Evolutionary conservation across 2,113 vertebrate genomes (phyloP), one percentile per base, ranked within the genome.

Genomic region (pig (Sus scrofa)): DNA sequence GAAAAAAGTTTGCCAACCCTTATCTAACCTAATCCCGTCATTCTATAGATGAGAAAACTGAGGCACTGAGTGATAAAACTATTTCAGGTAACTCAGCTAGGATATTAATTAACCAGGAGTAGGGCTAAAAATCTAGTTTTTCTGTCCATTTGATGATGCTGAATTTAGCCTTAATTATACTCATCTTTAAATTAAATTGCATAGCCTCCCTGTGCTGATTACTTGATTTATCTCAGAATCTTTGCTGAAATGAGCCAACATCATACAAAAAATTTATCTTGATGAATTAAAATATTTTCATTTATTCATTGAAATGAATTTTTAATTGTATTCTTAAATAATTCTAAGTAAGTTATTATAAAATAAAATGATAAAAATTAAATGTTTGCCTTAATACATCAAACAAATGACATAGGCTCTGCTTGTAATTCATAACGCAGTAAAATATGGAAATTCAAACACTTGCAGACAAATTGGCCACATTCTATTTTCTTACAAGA

Each of bases 331-430:
- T 95, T 44, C 95, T 84, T 85, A 95, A 96, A 84, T 34, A 77
- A 71, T 79, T 95, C 26, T 94, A 94, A 90, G 60, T n/a, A 96
- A 77, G n/a, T 63, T 96, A 97, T 30, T 84, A 73, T 37, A 95
- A 62, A 79, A 96, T 27, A 96, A 95, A 96, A 79, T 88, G 19
- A 37, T 86, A 65, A 87, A 94, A 96, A 89, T 93, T 89, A 86
- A 96, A 78, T 90, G 94, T 88, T 96, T 94, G 50, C 74, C 63
- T 94, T 88, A 81, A 86, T 58, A 71, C 13, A 93, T 95, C 73
- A 88, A 70, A 96, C 71, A 91, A 83, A 86, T 94, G 70, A 85
- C 58, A 70, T 44, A 70, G 30, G 12, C 7, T 93, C 34, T n/a
- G n/a, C n/a, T 84, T 95, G 65, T 75, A 96, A 91, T 73, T 95